Evolutionary conservation across 1,140 invertebrate genomes (phyloP).

Genomic region (Globodera ellingtonae): DNA sequence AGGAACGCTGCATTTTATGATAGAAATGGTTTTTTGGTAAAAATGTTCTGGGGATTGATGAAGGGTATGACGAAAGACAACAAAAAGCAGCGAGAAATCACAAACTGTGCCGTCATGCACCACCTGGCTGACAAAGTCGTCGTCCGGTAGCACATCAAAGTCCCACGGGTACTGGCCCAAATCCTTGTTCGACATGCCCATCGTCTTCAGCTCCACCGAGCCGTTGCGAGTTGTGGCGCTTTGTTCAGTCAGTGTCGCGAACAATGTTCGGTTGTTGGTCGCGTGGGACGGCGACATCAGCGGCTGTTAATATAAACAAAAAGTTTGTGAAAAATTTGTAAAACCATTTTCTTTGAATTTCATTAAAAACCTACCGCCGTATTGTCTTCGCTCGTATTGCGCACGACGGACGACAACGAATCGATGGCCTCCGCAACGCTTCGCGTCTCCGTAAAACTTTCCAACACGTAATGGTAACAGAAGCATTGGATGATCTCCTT

Average conservation of each 20-base stretch:
- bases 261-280: no score
- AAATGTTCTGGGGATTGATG: no score
- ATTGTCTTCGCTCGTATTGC: neutral
- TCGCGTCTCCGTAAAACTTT: conserved; percentile 63
- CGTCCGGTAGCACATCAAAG: conserved; percentile 59
- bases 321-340: no score
- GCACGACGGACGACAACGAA: conserved; percentile 16
- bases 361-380: no score
- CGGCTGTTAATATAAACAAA: no score
- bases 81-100: neutral
- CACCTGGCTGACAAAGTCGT: conserved; percentile 62
- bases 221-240: neutral
- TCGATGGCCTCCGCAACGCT: conserved; percentile 60
- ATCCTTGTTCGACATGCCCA: conserved; percentile 19
- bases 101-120: conserved; percentile 35
- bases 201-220: conserved; percentile 4
- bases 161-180: conserved; percentile 59
- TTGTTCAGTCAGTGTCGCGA: neutral
- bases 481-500: conserved; percentile 21
- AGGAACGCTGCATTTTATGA: no score
- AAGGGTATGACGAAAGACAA: no score
- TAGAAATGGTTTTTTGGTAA: no score
- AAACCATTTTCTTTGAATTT: no score
- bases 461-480: conserved; percentile 47
- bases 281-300: neutral